phyloP scores from a whole-genome alignment of 2,888 invertebrate species.

The Aporophyla lueneburgensis region DNA sequence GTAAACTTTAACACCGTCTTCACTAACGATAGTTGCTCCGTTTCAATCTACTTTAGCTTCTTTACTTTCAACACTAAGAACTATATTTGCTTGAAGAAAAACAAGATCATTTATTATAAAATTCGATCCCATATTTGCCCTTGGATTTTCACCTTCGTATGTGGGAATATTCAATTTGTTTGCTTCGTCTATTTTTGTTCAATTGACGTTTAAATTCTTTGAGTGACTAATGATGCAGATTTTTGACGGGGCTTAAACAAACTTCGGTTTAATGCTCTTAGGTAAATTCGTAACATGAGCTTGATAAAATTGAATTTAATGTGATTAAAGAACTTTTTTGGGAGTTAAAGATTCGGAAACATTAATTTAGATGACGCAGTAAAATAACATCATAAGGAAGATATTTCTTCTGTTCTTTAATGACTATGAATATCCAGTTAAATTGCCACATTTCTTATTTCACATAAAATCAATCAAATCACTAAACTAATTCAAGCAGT shows the following conservation, averaged over 20 bases:
- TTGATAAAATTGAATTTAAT: constrained; percentile 39
- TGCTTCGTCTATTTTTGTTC: constrained; percentile 88
- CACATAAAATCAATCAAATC: constrained; percentile 51
- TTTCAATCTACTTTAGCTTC: constrained; percentile 65
- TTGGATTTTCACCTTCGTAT: constrained; percentile 89
- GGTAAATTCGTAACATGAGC: constrained; percentile 30
- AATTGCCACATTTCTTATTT: not conserved
- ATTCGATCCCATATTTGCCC: constrained; percentile 86
- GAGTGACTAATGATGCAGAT: constrained; percentile 85
- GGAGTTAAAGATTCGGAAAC: not conserved
- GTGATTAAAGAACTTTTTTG: constrained; percentile 9
- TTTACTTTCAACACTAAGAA: constrained; percentile 67
- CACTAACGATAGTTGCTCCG: constrained; percentile 76
- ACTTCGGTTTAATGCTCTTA: constrained; percentile 58
- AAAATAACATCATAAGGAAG: not conserved
- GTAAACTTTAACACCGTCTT: constrained; percentile 81
- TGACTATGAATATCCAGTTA: not conserved
- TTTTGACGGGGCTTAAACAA: constrained; percentile 78
- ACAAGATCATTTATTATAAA: constrained; percentile 83
- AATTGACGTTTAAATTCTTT: constrained; percentile 88
- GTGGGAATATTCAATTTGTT: constrained; percentile 90
- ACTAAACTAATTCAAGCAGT: constrained; percentile 54
- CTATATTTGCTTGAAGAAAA: constrained; percentile 63
- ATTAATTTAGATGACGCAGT: not conserved
- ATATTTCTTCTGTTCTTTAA: not conserved